Evolutionary conservation across 1,140 invertebrate species (phyloP).

Genomic region (Caerostris extrusa): DNA sequence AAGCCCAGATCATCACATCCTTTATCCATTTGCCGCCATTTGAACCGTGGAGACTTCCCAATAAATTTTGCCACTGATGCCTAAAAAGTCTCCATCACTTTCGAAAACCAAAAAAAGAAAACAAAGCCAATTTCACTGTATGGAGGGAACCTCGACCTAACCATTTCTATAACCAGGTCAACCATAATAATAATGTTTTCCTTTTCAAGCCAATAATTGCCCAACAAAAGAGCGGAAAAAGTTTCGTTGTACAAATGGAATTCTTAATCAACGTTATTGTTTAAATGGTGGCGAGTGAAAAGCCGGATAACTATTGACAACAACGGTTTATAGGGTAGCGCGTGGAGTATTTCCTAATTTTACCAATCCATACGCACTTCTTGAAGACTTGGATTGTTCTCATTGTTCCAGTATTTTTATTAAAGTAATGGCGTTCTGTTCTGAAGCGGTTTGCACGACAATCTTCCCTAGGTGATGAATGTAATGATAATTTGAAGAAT

Average conservation of each 20-base stretch:
- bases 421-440: neutral
- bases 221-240: conserved; percentile 30
- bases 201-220: conserved; percentile 19
- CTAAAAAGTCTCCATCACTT: conserved; percentile 26
- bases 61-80: neutral
- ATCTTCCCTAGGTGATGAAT: neutral
- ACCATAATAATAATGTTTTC: conserved; percentile 35
- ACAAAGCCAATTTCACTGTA: neutral
- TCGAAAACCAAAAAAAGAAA: conserved; percentile 3
- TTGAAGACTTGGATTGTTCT: neutral
- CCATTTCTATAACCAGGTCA: conserved; percentile 57
- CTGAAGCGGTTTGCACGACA: neutral
- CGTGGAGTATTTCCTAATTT: neutral
- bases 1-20: neutral
- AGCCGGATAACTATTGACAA: conserved; percentile 19
- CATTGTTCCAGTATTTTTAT: neutral
- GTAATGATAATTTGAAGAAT: neutral
- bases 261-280: conserved; percentile 42
- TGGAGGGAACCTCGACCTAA: conserved; percentile 46
- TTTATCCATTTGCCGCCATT: neutral
- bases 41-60: neutral
- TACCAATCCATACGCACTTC: neutral
- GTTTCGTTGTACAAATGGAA: conserved; percentile 33
- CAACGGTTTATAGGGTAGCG: neutral
- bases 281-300: neutral